Evolutionary conservation across 2,113 vertebrate genomes (phyloP).

Genomic region (Alaudala cheleensis): DNA sequence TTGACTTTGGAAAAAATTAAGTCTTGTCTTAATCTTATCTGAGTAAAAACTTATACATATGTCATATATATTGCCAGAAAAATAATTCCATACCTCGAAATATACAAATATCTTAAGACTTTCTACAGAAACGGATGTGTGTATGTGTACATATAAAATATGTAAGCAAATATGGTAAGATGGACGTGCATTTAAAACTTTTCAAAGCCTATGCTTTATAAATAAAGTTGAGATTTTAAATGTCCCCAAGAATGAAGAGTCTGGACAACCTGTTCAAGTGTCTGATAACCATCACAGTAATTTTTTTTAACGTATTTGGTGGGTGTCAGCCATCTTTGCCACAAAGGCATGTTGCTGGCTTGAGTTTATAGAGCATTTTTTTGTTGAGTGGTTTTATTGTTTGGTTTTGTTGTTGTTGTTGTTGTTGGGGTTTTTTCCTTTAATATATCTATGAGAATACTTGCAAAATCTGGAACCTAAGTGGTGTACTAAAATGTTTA

Average conservation of each 20-base stretch:
- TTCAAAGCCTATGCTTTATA: neutral
- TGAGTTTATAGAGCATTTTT: rapidly evolving
- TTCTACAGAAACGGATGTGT: neutral
- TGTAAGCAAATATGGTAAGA: neutral
- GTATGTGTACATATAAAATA: neutral
- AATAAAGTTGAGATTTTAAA: neutral
- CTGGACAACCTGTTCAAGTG: neutral
- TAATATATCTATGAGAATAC: neutral
- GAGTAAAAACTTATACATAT: neutral
- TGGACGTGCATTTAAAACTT: neutral
- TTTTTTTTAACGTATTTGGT: neutral
- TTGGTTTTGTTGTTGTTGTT: no score
- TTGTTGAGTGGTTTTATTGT: neutral
- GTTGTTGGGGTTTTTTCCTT: neutral
- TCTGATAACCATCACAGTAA: neutral
- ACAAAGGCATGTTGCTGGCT: neutral
- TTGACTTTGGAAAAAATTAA: neutral
- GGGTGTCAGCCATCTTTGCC: neutral
- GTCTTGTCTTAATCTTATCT: neutral
- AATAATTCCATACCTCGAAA: neutral
- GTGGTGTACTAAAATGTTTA: neutral
- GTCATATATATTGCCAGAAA: neutral
- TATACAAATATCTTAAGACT: neutral
- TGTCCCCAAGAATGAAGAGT: neutral
- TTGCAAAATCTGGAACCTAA: neutral